Evolutionary conservation across 2,888 invertebrate species (phyloP).

Genomic region (Hirtodrosophila confusa): DNA sequence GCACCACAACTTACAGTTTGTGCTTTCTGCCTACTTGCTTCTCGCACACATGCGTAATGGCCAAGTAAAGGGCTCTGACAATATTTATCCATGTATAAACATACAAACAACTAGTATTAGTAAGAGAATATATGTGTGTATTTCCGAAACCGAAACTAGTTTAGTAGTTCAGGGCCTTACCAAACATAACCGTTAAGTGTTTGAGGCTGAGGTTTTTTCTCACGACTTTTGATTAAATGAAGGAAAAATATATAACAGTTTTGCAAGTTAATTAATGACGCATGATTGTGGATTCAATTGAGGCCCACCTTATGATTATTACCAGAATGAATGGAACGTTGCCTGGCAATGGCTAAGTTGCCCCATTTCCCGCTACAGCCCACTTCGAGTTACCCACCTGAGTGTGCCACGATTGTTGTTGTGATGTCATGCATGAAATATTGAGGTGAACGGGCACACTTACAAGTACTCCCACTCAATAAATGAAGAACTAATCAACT

Average conservation of each 20-base stretch:
- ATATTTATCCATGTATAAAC: neutral
- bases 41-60: too few relatives aligned
- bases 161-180: too few relatives aligned
- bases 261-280: slow-evolving; percentile 5
- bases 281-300: neutral
- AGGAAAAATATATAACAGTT: too few relatives aligned
- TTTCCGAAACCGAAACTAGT: too few relatives aligned
- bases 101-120: too few relatives aligned
- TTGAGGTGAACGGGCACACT: slow-evolving; percentile 64
- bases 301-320: slow-evolving; percentile 6
- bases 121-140: too few relatives aligned
- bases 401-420: slow-evolving; percentile 45
- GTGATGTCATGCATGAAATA: slow-evolving; percentile 65
- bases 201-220: too few relatives aligned
- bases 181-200: too few relatives aligned
- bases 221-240: too few relatives aligned
- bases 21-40: neutral
- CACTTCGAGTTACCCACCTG: neutral
- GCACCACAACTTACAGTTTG: slow-evolving; percentile 11
- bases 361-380: slow-evolving; percentile 1
- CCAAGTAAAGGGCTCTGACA: neutral
- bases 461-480: slow-evolving; percentile 18
- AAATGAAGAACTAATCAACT: slow-evolving; percentile 61
- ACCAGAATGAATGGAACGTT: neutral
- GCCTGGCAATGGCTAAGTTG: slow-evolving; percentile 6